Conservation (phyloP, 2,888 invertebrate genomes). For the Chaetogeoica ovagalla region DNA sequence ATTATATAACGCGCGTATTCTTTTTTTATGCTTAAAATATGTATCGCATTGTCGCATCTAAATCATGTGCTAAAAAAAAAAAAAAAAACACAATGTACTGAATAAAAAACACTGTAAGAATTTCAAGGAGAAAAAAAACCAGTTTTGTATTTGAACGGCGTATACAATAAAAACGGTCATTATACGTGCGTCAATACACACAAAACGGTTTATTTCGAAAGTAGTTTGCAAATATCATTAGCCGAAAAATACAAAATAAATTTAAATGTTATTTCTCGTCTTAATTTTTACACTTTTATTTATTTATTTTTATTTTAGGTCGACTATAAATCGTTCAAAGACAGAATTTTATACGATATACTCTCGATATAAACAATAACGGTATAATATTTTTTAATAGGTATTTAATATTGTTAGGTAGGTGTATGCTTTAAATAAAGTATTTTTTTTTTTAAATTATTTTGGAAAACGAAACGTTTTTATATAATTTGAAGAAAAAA, state of each 20-base stretch:
- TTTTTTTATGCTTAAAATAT: neutral
- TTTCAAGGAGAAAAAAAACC: slow-evolving; percentile 13
- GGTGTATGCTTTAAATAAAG: too few relatives aligned
- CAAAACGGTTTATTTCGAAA: slow-evolving; percentile 21
- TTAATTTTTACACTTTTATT: too few relatives aligned
- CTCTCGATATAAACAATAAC: too few relatives aligned
- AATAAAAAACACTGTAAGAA: neutral
- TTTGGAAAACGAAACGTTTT: too few relatives aligned
- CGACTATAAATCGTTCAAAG: too few relatives aligned
- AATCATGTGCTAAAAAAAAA: neutral
- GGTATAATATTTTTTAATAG: too few relatives aligned
- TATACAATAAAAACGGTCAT: neutral
- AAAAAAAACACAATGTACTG: slow-evolving; percentile 4
- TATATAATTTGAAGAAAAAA: too few relatives aligned
- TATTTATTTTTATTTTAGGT: too few relatives aligned
- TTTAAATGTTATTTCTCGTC: too few relatives aligned
- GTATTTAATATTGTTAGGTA: too few relatives aligned
- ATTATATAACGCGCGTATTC: neutral
- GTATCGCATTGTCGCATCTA: neutral
- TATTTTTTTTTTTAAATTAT: too few relatives aligned
- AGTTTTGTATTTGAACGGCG: neutral
- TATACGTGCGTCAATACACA: neutral
- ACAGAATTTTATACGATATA: too few relatives aligned
- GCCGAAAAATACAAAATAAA: neutral
- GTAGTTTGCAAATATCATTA: neutral